Conservation (phyloP, 2,888 invertebrate species). For the Campopleginae sp. region DNA sequence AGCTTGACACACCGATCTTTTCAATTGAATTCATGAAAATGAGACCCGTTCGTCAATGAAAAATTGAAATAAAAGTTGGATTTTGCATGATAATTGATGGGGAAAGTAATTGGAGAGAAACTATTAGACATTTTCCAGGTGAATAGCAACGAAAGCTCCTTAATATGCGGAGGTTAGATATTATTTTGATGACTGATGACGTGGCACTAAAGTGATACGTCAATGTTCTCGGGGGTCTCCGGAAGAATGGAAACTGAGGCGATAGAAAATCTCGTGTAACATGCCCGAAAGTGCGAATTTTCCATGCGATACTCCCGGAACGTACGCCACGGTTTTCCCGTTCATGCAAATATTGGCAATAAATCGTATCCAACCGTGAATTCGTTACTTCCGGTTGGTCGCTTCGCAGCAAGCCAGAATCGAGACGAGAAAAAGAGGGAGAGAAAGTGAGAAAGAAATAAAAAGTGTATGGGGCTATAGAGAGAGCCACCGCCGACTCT, state of each 20-base stretch:
- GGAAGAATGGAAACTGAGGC: conserved; percentile 20
- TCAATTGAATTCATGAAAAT: not conserved
- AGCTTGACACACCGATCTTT: not conserved
- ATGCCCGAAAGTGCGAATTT: conserved; percentile 59
- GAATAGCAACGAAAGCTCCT: not conserved
- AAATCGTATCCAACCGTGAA: conserved; percentile 80
- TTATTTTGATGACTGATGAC: conserved; percentile 19
- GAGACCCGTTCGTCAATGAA: not conserved
- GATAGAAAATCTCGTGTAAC: conserved; percentile 63
- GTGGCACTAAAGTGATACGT: conserved; percentile 16
- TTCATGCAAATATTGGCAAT: conserved; percentile 79
- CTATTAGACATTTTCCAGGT: not conserved
- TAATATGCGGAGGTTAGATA: not conserved
- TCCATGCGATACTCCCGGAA: conserved; percentile 60
- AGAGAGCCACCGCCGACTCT: conserved; percentile 23
- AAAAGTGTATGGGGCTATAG: conserved; percentile 40
- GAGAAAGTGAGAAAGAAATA: conserved; percentile 49
- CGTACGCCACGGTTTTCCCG: conserved; percentile 74
- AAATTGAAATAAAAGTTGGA: not conserved
- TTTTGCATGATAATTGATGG: not conserved
- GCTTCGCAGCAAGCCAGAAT: conserved; percentile 69
- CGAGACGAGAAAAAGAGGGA: conserved; percentile 41
- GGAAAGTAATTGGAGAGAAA: not conserved
- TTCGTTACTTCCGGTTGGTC: conserved; percentile 81
- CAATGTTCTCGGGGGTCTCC: not conserved